Evolutionary conservation across 2,888 invertebrate species (phyloP).

Genomic region (Apodemia mormo): DNA sequence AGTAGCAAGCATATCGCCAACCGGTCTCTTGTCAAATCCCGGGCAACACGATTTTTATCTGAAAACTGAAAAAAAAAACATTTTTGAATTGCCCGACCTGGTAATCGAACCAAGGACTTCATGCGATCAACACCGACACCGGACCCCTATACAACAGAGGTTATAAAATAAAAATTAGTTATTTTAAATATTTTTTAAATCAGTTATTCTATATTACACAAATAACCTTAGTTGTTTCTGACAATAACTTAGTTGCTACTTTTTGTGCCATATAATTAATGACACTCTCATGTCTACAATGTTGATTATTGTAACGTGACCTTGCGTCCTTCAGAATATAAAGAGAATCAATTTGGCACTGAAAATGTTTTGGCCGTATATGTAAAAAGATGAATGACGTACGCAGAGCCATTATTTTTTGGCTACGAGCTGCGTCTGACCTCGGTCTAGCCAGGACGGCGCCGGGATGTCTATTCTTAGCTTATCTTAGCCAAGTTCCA

Average conservation of each 20-base stretch:
- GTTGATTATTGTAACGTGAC: neutral
- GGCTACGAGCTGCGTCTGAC: conserved; percentile 50
- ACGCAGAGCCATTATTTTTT: conserved; percentile 23
- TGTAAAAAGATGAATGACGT: conserved; percentile 21
- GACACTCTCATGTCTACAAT: neutral
- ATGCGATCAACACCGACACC: too few relatives aligned
- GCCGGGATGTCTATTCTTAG: conserved; percentile 53
- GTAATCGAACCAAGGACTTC: too few relatives aligned
- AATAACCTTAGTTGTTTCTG: neutral
- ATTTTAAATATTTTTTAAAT: too few relatives aligned
- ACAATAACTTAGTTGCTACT: neutral
- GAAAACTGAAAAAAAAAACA: too few relatives aligned
- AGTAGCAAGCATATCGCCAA: too few relatives aligned
- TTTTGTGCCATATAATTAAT: neutral
- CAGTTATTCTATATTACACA: neutral
- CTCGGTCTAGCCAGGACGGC: conserved; percentile 56
- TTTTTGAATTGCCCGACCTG: too few relatives aligned
- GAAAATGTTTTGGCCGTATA: conserved; percentile 11
- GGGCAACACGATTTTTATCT: too few relatives aligned
- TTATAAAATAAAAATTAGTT: too few relatives aligned
- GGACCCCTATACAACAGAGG: too few relatives aligned
- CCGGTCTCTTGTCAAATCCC: too few relatives aligned
- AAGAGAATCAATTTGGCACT: conserved; percentile 11
- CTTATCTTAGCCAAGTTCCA: conserved; percentile 16
- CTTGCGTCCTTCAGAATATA: conserved; percentile 8